A percentile compares a stretch with the other conserved stretches of the same genome.
Evolutionary conservation across 2,797 vertebrate genomes (phyloP).

Genomic region (Enteromius paludinosus): DNA sequence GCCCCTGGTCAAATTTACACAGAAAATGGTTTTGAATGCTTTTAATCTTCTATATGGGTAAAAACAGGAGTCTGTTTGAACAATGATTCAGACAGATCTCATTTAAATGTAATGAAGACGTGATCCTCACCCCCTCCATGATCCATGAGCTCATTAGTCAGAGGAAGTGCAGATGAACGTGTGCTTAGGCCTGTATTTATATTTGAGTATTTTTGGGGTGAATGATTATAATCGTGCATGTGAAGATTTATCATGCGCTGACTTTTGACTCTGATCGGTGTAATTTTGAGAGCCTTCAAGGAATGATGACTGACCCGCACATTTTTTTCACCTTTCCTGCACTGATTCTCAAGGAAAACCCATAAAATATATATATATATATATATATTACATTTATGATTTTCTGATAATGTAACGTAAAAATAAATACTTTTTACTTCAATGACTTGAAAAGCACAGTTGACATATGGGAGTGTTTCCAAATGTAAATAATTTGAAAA

Average conservation of each 20-base stretch:
- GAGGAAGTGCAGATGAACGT: conserved; percentile 35
- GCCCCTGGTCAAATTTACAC: conserved; percentile 86
- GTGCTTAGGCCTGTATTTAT: conserved; percentile 42
- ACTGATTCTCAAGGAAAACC: background rate
- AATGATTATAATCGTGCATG: conserved; percentile 34
- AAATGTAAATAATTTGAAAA: too few relatives aligned
- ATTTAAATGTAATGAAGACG: conserved; percentile 81
- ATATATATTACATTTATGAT: too few relatives aligned
- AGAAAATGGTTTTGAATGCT: conserved; percentile 86
- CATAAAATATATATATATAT: background rate
- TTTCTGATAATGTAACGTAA: background rate
- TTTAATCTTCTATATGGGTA: conserved; percentile 79
- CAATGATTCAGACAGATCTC: conserved; percentile 80
- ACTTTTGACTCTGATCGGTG: conserved; percentile 28
- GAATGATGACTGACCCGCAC: background rate
- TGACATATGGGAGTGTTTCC: too few relatives aligned
- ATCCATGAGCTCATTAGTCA: conserved; percentile 53
- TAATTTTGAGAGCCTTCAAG: background rate
- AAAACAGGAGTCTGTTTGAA: conserved; percentile 51
- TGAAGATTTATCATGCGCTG: conserved; percentile 31
- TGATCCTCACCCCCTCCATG: conserved; percentile 57
- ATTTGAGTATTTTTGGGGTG: conserved; percentile 37
- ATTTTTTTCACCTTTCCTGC: background rate
- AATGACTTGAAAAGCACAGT: background rate
- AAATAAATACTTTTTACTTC: background rate